Evolutionary conservation across 2,888 invertebrate species (phyloP), one percentile per base, ranked within the genome.

Genomic region (Cerastis rubricosa): DNA sequence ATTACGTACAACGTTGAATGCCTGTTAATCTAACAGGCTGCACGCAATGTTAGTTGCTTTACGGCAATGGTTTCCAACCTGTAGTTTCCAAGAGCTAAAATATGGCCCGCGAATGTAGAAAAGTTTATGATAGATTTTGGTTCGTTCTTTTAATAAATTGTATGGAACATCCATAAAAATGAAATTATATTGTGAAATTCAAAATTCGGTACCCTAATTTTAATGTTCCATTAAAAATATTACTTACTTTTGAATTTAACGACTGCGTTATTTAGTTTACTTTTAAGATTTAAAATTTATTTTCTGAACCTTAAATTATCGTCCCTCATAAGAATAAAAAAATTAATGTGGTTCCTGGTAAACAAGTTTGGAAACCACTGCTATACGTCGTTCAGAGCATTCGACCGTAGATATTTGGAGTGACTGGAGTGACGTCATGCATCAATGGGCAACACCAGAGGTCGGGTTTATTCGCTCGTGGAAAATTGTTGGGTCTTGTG

Each of bases 341-440:
- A 0, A 43, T 43, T n/a, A 43, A 43, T 8, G n/a, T 14, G 40
- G 7, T 63, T 22, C 2, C n/a, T 64, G 17, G 8, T 64, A 14
- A 25, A 25, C 40, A 14, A 43, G n/a, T n/a, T 64, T 64, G n/a
- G n/a, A 17, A 64, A 3, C 64, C 64, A 25, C 64, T 76, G 76
- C 74, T 80, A 68, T 74, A 72, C 71, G 85, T 84, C 85, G 78
- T 76, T 82, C 85, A 76, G 54, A 64, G 73, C 85, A 82, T 72
- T 80, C n/a, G 29, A 74, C 77, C 87, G 72, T 63, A 72, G 68
- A 45, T 76, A 86, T 87, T 74, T 71, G 78, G 43, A 76, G 74
- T 86, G 87, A 82, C 76, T 78, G 51, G 64, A 57, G 64, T 86
- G 85, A 80, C 76, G 61, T 72, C 76, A 86, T 72, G 85, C 85